Evolutionary conservation across 2,797 vertebrate species (phyloP).

Genomic region (Sylvilagus floridanus): DNA sequence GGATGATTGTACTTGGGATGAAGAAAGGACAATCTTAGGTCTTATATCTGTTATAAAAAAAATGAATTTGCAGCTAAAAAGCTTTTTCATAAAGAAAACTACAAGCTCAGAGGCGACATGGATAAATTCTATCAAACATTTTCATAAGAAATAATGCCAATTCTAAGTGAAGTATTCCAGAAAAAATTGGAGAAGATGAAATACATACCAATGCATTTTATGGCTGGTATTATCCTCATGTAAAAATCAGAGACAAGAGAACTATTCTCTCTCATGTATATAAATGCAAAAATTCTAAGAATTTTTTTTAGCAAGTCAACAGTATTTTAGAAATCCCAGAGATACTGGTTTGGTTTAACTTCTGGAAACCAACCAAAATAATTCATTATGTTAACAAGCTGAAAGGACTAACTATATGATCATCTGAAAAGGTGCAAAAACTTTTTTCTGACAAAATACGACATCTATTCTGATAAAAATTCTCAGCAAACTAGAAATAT

Average conservation of each 20-base stretch:
- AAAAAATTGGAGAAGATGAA: not conserved
- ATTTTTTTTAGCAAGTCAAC: not conserved
- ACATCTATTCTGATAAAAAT: not conserved
- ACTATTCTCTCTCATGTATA: not conserved
- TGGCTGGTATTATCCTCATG: not conserved
- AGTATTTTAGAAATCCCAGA: not conserved
- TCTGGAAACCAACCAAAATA: not conserved
- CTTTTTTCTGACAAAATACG: not conserved
- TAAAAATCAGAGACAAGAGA: not conserved
- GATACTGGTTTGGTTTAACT: not conserved
- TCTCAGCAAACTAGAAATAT: too few species aligned
- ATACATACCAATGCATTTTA: not conserved
- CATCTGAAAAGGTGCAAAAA: not conserved
- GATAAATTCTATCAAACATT: not conserved
- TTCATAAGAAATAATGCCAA: not conserved
- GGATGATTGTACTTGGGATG: too few species aligned
- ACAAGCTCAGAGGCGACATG: not conserved
- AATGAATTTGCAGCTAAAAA: not conserved
- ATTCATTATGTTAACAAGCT: not conserved
- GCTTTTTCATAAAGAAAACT: slow-evolving; percentile 2
- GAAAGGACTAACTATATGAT: not conserved
- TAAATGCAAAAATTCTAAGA: not conserved
- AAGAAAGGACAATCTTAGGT: not conserved
- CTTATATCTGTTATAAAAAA: not conserved
- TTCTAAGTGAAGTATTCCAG: not conserved